A percentile compares a stretch with the other conserved stretches of the same genome.
phyloP scores from a whole-genome alignment of 1,140 invertebrate species.

The Drosophila grimshawi region DNA sequence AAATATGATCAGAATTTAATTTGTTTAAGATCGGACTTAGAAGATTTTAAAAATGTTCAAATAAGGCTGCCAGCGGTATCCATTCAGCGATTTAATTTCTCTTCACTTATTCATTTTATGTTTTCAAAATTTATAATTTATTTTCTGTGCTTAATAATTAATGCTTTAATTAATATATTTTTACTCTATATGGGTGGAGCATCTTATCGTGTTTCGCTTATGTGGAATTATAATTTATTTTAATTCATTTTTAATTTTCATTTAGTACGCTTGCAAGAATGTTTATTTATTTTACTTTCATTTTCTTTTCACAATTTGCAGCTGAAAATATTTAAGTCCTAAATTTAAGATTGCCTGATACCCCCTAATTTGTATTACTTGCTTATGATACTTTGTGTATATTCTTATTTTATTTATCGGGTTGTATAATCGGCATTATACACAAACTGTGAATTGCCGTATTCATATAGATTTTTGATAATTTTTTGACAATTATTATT shows the following conservation, averaged over 20 bases:
- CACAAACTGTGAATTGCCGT: slow-evolving; percentile 6
- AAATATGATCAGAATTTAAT: too few species aligned
- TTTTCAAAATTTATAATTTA: too few species aligned
- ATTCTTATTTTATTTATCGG: background rate
- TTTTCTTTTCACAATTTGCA: slow-evolving; percentile 69
- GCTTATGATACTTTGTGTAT: slow-evolving; percentile 20
- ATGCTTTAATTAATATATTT: too few species aligned
- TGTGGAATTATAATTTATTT: slow-evolving; percentile 12
- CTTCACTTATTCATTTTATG: too few species aligned
- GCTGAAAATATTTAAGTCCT: slow-evolving; percentile 75
- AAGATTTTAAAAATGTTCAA: too few species aligned
- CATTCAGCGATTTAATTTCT: too few species aligned
- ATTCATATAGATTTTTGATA: background rate
- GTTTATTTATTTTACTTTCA: slow-evolving; percentile 68
- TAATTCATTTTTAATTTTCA: slow-evolving; percentile 10
- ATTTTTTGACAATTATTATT: too few species aligned
- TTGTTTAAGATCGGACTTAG: too few species aligned
- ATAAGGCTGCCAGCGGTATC: too few species aligned
- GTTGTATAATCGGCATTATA: slow-evolving; percentile 10
- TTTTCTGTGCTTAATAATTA: too few species aligned
- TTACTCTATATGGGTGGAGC: too few species aligned
- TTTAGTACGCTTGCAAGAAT: slow-evolving; percentile 15
- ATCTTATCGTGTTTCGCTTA: background rate
- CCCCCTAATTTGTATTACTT: slow-evolving; percentile 52
- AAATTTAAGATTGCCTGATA: slow-evolving; percentile 59